A percentile compares a stretch with the other conserved stretches of the same genome.
Conservation (phyloP, 2,113 vertebrate genomes). For the Steatornis caripensis region DNA sequence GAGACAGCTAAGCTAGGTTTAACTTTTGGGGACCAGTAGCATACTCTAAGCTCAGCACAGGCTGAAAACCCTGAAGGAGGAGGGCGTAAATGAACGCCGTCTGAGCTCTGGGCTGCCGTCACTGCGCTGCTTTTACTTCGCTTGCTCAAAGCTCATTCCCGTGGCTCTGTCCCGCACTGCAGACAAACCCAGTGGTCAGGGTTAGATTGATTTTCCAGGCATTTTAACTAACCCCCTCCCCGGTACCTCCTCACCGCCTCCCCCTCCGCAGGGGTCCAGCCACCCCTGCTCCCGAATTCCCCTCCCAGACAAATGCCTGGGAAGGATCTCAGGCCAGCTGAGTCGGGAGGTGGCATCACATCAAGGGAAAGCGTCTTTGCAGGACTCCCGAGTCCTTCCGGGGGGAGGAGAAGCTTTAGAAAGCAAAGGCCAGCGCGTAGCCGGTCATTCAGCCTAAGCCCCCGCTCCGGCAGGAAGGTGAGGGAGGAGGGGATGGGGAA, state of each 20-base stretch:
- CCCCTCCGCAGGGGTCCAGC: neutral
- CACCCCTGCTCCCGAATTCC: neutral
- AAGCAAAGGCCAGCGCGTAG: neutral
- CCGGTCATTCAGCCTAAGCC: neutral
- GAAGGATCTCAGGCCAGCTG: neutral
- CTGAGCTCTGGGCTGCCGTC: neutral
- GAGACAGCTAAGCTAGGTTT: neutral
- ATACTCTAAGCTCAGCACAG: neutral
- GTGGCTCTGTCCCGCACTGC: neutral
- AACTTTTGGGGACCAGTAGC: neutral
- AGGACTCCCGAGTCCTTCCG: neutral
- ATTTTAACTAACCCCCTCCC: neutral
- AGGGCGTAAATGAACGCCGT: neutral
- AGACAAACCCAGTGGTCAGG: neutral
- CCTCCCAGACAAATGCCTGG: neutral
- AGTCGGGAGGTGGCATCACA: neutral
- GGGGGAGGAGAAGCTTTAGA: conserved; percentile 2
- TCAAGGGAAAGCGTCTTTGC: neutral
- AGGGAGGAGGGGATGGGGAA: neutral
- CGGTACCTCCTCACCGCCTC: neutral
- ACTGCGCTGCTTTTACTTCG: neutral
- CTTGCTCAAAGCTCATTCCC: neutral
- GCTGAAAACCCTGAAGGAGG: neutral
- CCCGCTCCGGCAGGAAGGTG: neutral
- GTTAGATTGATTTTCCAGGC: neutral